phyloP scores from a whole-genome alignment of 2,888 invertebrate genomes.

The Diaperis boleti region DNA sequence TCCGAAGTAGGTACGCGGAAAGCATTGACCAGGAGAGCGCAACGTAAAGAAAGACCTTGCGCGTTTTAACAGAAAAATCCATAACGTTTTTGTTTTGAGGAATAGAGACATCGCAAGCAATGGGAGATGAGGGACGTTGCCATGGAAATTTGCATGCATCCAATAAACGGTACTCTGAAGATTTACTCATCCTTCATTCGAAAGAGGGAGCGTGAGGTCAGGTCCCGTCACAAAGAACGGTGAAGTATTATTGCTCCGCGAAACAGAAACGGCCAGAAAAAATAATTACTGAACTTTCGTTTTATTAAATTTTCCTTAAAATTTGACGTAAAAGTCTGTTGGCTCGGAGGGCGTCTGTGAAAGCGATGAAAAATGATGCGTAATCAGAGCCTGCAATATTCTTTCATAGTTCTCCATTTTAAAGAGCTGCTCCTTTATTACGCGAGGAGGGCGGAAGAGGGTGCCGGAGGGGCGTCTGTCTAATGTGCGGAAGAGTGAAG shows the following conservation, averaged over 20 bases:
- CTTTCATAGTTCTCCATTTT: slow-evolving; percentile 45
- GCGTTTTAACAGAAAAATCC: slow-evolving; percentile 63
- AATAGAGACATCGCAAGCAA: slow-evolving; percentile 59
- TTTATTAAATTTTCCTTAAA: slow-evolving; percentile 31
- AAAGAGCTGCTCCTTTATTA: slow-evolving; percentile 51
- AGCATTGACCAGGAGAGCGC: slow-evolving; percentile 5
- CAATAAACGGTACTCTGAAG: slow-evolving; percentile 61
- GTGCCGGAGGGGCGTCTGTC: slow-evolving; percentile 37
- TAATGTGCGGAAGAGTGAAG: slow-evolving; percentile 59
- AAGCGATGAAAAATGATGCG: slow-evolving; percentile 32
- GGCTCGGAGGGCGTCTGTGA: not conserved
- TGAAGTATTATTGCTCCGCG: slow-evolving; percentile 26
- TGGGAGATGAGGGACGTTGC: slow-evolving; percentile 59
- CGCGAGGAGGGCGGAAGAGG: slow-evolving; percentile 12
- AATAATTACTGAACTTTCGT: slow-evolving; percentile 24
- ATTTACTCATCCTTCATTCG: slow-evolving; percentile 49
- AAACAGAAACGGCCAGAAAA: slow-evolving; percentile 19
- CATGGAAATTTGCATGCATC: slow-evolving; percentile 66
- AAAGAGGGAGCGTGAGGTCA: slow-evolving; percentile 44
- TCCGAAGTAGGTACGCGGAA: no score
- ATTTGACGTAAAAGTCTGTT: slow-evolving; percentile 26
- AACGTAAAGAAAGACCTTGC: slow-evolving; percentile 47
- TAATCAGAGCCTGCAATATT: slow-evolving; percentile 45
- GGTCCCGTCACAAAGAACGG: slow-evolving; percentile 27
- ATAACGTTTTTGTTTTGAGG: slow-evolving; percentile 65